Evolutionary conservation across 2,888 invertebrate genomes (phyloP).

Genomic region (Allygus modestus): DNA sequence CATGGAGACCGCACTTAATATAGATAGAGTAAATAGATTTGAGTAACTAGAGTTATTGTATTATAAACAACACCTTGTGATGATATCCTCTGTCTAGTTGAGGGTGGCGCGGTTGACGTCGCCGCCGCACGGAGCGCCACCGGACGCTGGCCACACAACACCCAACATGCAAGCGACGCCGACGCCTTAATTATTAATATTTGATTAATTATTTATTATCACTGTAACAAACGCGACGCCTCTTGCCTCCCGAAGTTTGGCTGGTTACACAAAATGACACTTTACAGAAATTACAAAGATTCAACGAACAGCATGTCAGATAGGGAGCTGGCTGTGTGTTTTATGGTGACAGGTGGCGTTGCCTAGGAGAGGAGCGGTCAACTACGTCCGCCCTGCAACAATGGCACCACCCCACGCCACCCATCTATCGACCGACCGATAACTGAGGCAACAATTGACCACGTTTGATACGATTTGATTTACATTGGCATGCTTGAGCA

Average conservation of each 20-base stretch:
- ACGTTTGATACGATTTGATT: background rate
- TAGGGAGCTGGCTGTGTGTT: background rate
- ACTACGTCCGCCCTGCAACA: background rate
- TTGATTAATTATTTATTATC: background rate
- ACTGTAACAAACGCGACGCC: background rate
- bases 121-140: background rate
- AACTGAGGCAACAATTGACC: background rate
- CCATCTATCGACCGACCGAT: background rate
- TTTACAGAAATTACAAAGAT: too few relatives aligned
- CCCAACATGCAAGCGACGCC: background rate
- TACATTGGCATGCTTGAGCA: too few relatives aligned
- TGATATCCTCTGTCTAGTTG: too few relatives aligned
- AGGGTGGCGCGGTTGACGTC: background rate
- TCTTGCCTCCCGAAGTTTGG: too few relatives aligned
- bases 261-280: too few relatives aligned
- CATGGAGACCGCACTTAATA: too few relatives aligned
- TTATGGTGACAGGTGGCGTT: background rate
- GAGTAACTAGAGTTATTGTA: too few relatives aligned
- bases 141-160: background rate
- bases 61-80: too few relatives aligned
- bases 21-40: too few relatives aligned
- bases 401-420: slow-evolving; percentile 1
- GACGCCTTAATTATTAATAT: background rate
- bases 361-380: background rate
- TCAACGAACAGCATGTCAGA: too few relatives aligned